Evolutionary conservation across 2,888 invertebrate genomes (phyloP), one percentile per base, ranked within the genome.

Genomic region (Drosophila anomalata): DNA sequence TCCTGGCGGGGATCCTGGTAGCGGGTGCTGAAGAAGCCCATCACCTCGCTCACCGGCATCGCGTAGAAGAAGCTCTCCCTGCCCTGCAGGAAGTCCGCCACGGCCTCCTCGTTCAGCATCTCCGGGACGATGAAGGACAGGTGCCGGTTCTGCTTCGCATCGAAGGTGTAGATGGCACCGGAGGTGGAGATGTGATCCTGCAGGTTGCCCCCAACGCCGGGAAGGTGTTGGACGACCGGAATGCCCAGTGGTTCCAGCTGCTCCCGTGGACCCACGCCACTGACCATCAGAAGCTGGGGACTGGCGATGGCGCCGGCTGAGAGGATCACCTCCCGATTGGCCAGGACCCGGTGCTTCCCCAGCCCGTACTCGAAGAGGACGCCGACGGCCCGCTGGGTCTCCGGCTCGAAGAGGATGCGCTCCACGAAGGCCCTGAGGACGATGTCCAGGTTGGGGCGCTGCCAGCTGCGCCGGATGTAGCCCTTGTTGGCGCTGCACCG

Each of bases 401-500:
- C 90, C 0, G 91, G 88, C 78, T 95, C 94, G 17, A 96, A 93
- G 1, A 95, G 88, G 51, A 97, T 92, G 87, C 94, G 94, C 78
- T 95, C 94, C 0, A 95, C 97, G 52, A 94, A 92, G 0, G 96
- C 94, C 78, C 94, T 93, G 0, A 95, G 92, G 52, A 95, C 94
- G 3, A 97, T 92, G 76, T 97, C 95, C 1, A 97, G 93, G 89
- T 97, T 97, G 5, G 93, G 90, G 33, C 97, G 93, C 65, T 94
- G 93, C 59, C 93, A 92, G 0, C 93, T 93, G 0, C 96, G 94
- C 44, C 96, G 92, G 5, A 97, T 90, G 88, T 95, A 97, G 0
- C 95, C 97, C 92, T 97, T 97, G 11, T 96, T 95, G 0, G 96
- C 94, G 83, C 97, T 97, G 88, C 97, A 97, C 1, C 97, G 93